Evolutionary conservation across 2,113 vertebrate species (phyloP), one percentile per base, ranked within the genome.

Genomic region (Cryptomyrus ogoouensis): DNA sequence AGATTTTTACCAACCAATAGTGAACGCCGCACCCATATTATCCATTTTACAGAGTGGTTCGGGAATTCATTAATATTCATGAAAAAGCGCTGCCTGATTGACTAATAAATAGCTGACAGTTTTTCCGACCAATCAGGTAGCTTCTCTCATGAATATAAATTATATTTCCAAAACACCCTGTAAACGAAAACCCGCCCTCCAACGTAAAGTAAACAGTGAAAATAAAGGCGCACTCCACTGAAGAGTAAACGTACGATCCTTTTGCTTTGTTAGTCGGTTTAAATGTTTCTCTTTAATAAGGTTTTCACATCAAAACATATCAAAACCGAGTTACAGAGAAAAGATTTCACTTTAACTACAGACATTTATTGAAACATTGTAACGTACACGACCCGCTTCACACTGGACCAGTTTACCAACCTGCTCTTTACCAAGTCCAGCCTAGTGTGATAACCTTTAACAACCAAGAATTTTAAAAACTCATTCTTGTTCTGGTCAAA

Each of bases 221-320:
- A 62, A n/a, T 62, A n/a, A 62, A 62, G 24, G 6, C 24, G 24
- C 24, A 62, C 56, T n/a, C 24, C 56, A n/a, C 24, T 2, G 2
- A 3, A 62, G 1, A 62, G 7, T 8, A n/a, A 62, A n/a, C 2
- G 8, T 62, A 62, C 21, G 21, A 62, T 62, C 0, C 24, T 3
- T 62, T 62, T 62, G 24, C 56, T 9, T 58, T 62, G 56, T 56
- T 56, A 56, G 53, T 24, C 24, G 21, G 56, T 62, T 58, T 62
- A 4, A 77, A 17, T 3, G 5, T 77, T 15, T 77, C 94, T 95
- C 94, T 94, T 95, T 92, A 95, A 94, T 93, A 93, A 24, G 77
- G 91, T 92, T 94, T 95, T 62, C 94, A 96, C 95, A 94, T 94
- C 94, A 95, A 95, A 96, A 95, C 94, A 95, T 95, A 95, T 95